phyloP scores from a whole-genome alignment of 2,797 vertebrate genomes.

The Coranthus polyacanthus region DNA sequence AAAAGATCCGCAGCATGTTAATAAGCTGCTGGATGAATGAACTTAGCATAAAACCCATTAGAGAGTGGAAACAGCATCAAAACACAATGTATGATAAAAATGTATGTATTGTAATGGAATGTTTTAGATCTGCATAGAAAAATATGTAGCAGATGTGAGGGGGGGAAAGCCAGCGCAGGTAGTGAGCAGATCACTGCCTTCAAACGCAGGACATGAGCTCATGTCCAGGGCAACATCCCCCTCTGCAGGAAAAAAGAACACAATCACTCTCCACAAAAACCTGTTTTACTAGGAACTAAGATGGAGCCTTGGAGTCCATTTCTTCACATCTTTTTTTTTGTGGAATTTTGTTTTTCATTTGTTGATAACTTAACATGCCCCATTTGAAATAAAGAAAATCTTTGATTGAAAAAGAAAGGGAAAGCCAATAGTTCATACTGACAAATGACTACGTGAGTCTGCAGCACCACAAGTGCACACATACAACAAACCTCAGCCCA shows the following conservation, averaged over 20 bases:
- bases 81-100: slow-evolving; percentile 23
- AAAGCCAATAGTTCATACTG: slow-evolving; percentile 19
- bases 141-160: slow-evolving; percentile 51
- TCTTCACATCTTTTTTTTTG: slow-evolving; percentile 54
- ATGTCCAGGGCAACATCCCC: slow-evolving; percentile 87
- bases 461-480: slow-evolving; percentile 11
- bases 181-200: slow-evolving; percentile 45
- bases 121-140: slow-evolving; percentile 52
- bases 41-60: slow-evolving; percentile 19
- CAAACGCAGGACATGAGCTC: slow-evolving; percentile 66
- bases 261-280: slow-evolving; percentile 62
- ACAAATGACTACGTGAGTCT: no score
- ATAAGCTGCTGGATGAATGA: slow-evolving; percentile 3
- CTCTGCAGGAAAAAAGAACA: slow-evolving; percentile 85
- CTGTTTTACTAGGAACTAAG: slow-evolving; percentile 58
- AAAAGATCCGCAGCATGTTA: slow-evolving; percentile 4
- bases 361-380: slow-evolving; percentile 30
- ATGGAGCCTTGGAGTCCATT: slow-evolving; percentile 71
- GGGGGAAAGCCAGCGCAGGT: slow-evolving; percentile 54
- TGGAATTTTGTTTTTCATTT: slow-evolving; percentile 39
- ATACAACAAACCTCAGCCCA: slow-evolving; percentile 33
- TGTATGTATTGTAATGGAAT: slow-evolving; percentile 40
- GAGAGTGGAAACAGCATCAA: slow-evolving; percentile 24
- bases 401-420: slow-evolving; percentile 23
- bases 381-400: slow-evolving; percentile 19